Percentiles rank a stretch among this genome's conserved stretches.
Evolutionary conservation across 2,888 invertebrate genomes (phyloP).

Genomic region (Octonoba sinensis): DNA sequence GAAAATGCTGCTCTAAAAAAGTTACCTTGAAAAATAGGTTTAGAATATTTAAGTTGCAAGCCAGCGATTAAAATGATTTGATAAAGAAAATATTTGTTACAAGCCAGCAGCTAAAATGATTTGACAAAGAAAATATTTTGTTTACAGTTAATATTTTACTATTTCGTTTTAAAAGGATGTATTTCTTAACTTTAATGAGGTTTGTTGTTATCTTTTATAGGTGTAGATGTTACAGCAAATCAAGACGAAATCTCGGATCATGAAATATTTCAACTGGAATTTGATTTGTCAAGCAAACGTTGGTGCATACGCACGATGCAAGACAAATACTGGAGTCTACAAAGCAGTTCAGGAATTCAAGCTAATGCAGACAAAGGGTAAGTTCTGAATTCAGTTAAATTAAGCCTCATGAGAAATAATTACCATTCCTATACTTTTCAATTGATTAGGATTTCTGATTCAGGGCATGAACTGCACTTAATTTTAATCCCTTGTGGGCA

Average conservation of each 20-base stretch:
- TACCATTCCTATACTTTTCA: too few species aligned
- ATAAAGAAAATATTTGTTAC: too few species aligned
- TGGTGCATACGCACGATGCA: constrained; percentile 98
- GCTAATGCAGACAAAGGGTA: constrained; percentile 88
- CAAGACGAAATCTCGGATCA: constrained; percentile 96
- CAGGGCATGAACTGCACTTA: too few species aligned
- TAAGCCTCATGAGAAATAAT: too few species aligned
- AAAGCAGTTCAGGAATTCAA: constrained; percentile 93
- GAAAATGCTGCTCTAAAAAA: too few species aligned
- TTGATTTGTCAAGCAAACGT: constrained; percentile 87
- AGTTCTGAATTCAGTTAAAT: constrained; percentile 34
- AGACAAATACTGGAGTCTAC: constrained; percentile 95
- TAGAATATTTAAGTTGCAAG: too few species aligned
- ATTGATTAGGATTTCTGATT: too few species aligned
- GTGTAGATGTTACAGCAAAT: constrained; percentile 96
- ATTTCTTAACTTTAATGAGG: background rate
- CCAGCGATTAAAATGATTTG: too few species aligned
- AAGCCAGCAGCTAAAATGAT: too few species aligned
- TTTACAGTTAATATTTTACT: background rate
- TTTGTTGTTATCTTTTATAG: constrained; percentile 74
- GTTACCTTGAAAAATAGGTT: too few species aligned
- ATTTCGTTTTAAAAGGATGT: background rate
- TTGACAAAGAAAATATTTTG: too few species aligned
- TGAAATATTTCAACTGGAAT: constrained; percentile 97
- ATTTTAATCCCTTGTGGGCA: too few species aligned